Base-by-base conservation (phyloP, 2,888 invertebrate species). In the Chrysomela aeneicollis region DNA sequence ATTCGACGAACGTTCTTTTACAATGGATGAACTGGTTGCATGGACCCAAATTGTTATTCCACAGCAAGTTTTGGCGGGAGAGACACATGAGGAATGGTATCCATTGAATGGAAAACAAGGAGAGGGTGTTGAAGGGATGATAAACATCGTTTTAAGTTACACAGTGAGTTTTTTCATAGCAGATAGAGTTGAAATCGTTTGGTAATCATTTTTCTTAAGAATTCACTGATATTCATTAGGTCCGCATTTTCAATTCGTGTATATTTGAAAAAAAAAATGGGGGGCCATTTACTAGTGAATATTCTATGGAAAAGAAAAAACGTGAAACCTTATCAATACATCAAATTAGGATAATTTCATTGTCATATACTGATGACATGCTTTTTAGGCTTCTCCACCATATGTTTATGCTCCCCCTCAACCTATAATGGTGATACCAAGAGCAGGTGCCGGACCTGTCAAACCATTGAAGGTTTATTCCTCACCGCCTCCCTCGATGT, bases 1-100 rank as follows among this genome's bases (percentile, higher is more conserved):
- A 71, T 98, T 93, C 82, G 98, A 98, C 84, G 98, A 98, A 85
- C 92, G 96, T 81, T 95, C 97, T 15, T 97, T 98, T 82, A 94
- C 96, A 18, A 92, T 94, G 88, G 98, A 98, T 82, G 97, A 98
- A 83, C 85, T 96, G 66, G 91, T 98, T 73, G 98, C 97, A 0
- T 98, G 96, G 95, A 89, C 94, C 0, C 93, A 95, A 81, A 90
- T 97, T 77, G 88, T 89, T 61, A 94, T 98, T 74, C 96, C 98
- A 0, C 88, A 88, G 57, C 88, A 90, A 61, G 94, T 97, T 12
- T 86, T 95, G 70, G 85, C 90, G 78, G 95, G 95, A 10, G 93
- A 96, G 80, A 95, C 95, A 0, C 90, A 92, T 73, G 98, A 98
- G 82, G 96, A 97, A 79, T 98, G 97, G 97, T 97, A 92, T 82